Percentiles rank a stretch among this genome's conserved stretches.
Evolutionary conservation across 2,888 invertebrate genomes (phyloP).

Genomic region (Tenthredo scrophulariae): DNA sequence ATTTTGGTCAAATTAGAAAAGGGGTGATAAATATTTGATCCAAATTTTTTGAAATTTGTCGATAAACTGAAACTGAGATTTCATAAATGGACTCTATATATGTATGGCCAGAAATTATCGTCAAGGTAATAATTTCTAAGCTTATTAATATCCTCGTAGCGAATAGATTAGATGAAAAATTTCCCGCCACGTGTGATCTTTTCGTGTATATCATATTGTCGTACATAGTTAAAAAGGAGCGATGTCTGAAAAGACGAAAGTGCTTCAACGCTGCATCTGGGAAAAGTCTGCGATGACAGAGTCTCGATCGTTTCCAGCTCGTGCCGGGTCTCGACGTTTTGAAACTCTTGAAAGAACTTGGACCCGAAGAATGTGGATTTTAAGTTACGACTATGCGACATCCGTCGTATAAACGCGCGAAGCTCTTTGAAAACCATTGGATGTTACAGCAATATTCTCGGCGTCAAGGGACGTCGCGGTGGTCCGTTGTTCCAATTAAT

Average conservation of each 20-base stretch:
- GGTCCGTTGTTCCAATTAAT: constrained; percentile 53
- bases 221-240: constrained; percentile 19
- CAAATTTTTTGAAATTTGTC: not conserved
- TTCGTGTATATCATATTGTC: constrained; percentile 31
- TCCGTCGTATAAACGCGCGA: constrained; percentile 35
- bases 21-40: not conserved
- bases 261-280: constrained; percentile 31
- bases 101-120: not conserved
- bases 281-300: constrained; percentile 46
- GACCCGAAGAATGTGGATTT: constrained; percentile 37
- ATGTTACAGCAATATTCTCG: not conserved
- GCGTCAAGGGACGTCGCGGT: constrained; percentile 45
- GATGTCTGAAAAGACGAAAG: constrained; percentile 38
- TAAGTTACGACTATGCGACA: constrained; percentile 45
- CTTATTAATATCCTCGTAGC: not conserved
- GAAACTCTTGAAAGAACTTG: constrained; percentile 30
- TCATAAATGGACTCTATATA: not conserved
- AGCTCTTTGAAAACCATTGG: constrained; percentile 17
- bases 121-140: not conserved
- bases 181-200: constrained; percentile 22
- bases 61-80: not conserved
- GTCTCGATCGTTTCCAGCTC: constrained; percentile 44
- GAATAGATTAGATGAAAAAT: not conserved
- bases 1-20: not conserved
- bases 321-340: constrained; percentile 17